A percentile compares a stretch with the other conserved stretches of the same genome.
Evolutionary conservation across 2,797 vertebrate species (phyloP).

Genomic region (Rhincodon typus): DNA sequence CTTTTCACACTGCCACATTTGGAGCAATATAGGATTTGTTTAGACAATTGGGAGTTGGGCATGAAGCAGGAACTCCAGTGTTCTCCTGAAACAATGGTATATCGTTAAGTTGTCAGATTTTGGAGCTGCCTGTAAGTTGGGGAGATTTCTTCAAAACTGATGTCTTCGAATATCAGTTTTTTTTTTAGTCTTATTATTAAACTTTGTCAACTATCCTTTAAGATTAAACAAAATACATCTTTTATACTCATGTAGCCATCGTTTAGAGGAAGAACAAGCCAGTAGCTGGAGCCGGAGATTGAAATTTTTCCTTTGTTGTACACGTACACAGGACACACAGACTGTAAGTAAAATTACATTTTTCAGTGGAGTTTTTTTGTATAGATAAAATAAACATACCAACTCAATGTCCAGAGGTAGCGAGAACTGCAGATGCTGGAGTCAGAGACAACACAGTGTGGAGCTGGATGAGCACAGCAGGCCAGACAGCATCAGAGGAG

Average conservation of each 20-base stretch:
- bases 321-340: conserved; percentile 92
- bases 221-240: neutral
- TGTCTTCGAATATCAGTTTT: neutral
- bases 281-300: conserved; percentile 96
- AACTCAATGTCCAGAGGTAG: neutral
- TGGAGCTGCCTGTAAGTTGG: neutral
- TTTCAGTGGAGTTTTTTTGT: neutral
- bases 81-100: neutral
- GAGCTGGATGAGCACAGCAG: too few relatives aligned
- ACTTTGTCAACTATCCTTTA: neutral
- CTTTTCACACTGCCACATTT: neutral
- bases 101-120: neutral
- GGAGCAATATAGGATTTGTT: neutral
- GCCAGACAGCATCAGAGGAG: too few relatives aligned
- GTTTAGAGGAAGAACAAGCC: conserved; percentile 93
- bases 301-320: conserved; percentile 96
- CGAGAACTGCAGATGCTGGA: too few relatives aligned
- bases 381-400: neutral
- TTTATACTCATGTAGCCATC: conserved; percentile 63
- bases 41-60: neutral
- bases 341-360: conserved; percentile 67
- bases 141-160: neutral
- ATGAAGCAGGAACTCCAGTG: neutral
- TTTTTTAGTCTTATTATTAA: neutral
- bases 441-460: too few relatives aligned